phyloP scores from a whole-genome alignment of 2,113 vertebrate genomes.

The Poicephalus gulielmi region DNA sequence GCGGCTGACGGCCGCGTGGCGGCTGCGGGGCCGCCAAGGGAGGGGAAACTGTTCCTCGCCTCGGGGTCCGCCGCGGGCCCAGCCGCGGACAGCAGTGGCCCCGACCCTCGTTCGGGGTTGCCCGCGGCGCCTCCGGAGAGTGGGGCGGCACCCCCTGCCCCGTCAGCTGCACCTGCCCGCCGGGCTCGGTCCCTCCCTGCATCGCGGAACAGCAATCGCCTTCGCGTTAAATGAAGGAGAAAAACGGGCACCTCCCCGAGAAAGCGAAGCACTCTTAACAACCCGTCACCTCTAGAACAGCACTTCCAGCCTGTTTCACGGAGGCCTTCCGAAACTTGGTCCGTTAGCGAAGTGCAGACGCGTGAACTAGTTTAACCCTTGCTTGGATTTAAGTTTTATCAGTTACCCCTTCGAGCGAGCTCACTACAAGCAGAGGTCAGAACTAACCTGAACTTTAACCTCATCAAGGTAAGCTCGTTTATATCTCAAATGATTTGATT shows the following conservation, averaged over 20 bases:
- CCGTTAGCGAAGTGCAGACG: neutral
- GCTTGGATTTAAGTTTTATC: neutral
- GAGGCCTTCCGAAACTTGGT: neutral
- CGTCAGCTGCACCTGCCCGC: neutral
- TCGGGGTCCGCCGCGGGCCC: neutral
- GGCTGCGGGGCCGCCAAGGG: too few species aligned
- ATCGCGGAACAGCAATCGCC: fast-evolving
- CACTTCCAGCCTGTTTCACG: neutral
- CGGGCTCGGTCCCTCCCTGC: neutral
- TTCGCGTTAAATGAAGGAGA: neutral
- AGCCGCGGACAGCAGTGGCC: neutral
- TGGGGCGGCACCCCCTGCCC: neutral
- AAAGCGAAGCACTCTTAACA: neutral
- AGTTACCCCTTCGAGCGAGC: neutral
- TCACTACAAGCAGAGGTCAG: neutral
- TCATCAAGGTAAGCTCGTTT: neutral
- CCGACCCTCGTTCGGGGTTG: neutral
- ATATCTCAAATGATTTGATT: neutral
- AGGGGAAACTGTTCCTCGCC: neutral
- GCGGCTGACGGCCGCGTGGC: fast-evolving
- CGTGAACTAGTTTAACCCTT: neutral
- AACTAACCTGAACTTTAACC: neutral
- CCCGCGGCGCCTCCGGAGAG: neutral
- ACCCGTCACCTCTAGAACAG: neutral
- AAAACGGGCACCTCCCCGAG: neutral